Conservation (phyloP, 2,888 invertebrate species). For the Erebia aethiops region DNA sequence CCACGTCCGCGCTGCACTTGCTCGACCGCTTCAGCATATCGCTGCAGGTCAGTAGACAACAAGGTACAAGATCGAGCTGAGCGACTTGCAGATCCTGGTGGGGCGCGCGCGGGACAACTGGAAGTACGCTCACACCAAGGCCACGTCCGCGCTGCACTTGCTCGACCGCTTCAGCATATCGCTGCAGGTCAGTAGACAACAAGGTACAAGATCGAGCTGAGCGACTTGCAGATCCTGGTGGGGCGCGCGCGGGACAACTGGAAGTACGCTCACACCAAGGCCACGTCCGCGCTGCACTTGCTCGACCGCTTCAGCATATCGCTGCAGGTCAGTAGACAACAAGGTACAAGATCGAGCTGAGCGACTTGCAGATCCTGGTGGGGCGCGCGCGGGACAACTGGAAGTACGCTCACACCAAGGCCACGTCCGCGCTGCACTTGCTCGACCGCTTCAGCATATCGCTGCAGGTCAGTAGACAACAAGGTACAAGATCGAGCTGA, state of each 20-base stretch:
- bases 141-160: constrained; percentile 92
- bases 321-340: constrained; percentile 72
- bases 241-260: constrained; percentile 95
- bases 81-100: constrained; percentile 93
- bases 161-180: constrained; percentile 90
- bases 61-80: too few species aligned
- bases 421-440: constrained; percentile 92
- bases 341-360: too few species aligned
- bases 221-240: constrained; percentile 93
- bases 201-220: too few species aligned
- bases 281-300: constrained; percentile 92
- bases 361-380: constrained; percentile 93
- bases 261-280: constrained; percentile 93
- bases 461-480: constrained; percentile 72
- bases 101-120: constrained; percentile 95
- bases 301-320: constrained; percentile 90
- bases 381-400: constrained; percentile 95
- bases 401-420: constrained; percentile 93
- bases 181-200: constrained; percentile 72
- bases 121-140: constrained; percentile 93
- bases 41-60: constrained; percentile 72
- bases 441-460: constrained; percentile 90
- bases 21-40: constrained; percentile 90
- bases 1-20: constrained; percentile 92
- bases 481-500: too few species aligned